Evolutionary conservation across 1,140 invertebrate genomes (phyloP), one percentile per base, ranked within the genome.

Genomic region (Heliconius eleuchia): DNA sequence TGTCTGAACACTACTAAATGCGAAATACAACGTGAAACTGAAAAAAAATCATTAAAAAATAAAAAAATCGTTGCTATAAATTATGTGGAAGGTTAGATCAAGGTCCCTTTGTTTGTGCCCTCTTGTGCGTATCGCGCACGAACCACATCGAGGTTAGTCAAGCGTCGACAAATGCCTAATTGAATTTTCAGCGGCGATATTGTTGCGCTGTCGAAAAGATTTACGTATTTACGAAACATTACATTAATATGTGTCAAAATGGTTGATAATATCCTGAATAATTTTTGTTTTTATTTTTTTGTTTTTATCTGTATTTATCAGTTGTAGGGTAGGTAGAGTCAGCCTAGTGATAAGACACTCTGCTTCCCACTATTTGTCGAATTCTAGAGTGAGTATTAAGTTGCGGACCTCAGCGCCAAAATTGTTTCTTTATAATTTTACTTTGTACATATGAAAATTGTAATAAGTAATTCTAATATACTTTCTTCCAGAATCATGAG

Each of bases 161-260:
- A 86, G 84, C 86, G 85, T 85, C 85, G 84, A 89, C 87, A 88
- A 89, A 90, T 89, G 84, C 84, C 89, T 91, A 90, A 91, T 91
- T 91, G 87, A 91, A 91, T 89, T 88, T 88, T 87, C 85, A 91
- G 83, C 84, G 80, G 82, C 85, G 78, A 86, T 88, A 86, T 87
- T 89, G 89, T 85, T 80, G 73, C 80, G 74, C 77, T 77, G 82
- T 83, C 81, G 74, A 82, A 85, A 87, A 88, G 83, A 87, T 89
- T 88, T 88, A 86, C 55, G 72, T 30, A 52, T 79, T 79, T 74
- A 74, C 77, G 46, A 60, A 52, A 74, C 57, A 79, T 79, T 79
- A 79, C 73, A 46, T 46, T 52, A 78, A 66, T 78, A 73, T 39
- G 34, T 55, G 34, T 76, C 34, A 57, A 75, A 75, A 66, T 57